Conservation (phyloP, 2,113 vertebrate genomes). For the Xenopus borealis region DNA sequence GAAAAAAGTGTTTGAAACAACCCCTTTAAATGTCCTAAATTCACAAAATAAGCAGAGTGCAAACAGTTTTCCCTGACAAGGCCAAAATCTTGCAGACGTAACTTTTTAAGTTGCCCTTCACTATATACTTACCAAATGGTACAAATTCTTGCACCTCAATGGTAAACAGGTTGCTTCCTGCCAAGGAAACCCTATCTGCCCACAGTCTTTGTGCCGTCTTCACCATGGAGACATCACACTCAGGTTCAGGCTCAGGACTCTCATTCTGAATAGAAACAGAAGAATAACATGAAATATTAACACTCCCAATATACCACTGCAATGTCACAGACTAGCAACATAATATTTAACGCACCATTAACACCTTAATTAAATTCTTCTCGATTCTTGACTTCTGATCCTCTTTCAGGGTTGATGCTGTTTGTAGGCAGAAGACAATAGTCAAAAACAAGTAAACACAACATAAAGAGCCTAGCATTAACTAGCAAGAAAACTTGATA, state of each 20-base stretch:
- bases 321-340: not conserved
- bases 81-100: no score
- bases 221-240: constrained; percentile 77
- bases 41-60: no score
- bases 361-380: constrained; percentile 88
- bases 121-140: constrained; percentile 81
- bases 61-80: no score
- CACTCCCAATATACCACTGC: not conserved
- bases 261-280: constrained; percentile 74
- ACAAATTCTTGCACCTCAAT: constrained; percentile 93
- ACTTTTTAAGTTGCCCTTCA: no score
- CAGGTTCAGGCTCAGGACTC: constrained; percentile 83
- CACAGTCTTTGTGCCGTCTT: constrained; percentile 81
- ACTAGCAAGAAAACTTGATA: no score
- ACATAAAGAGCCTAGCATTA: no score
- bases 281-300: not conserved
- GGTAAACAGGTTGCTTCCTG: constrained; percentile 79
- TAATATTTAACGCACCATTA: constrained; percentile 73
- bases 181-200: constrained; percentile 79
- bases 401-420: constrained; percentile 86
- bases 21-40: no score
- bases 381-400: constrained; percentile 93
- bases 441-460: constrained; percentile 3
- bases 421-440: constrained; percentile 30
- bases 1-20: no score